phyloP scores from a whole-genome alignment of 2,113 vertebrate species.

The Prolemur simus region DNA sequence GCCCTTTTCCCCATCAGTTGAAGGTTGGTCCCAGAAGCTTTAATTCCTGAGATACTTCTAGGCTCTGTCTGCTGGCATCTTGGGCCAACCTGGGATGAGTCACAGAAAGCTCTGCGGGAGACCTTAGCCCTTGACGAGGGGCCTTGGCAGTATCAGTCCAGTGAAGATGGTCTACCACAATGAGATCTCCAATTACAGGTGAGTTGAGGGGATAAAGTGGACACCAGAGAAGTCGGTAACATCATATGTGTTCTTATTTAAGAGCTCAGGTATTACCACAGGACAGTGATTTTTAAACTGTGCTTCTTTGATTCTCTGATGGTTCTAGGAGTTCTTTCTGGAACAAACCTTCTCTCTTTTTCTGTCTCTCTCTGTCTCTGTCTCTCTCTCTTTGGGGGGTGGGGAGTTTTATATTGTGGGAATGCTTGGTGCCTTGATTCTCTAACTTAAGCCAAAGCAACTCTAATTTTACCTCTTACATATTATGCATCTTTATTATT shows the following conservation, averaged over 20 bases:
- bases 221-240: neutral
- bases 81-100: neutral
- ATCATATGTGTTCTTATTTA: neutral
- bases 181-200: neutral
- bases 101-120: neutral
- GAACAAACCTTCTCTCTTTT: neutral
- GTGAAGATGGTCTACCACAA: neutral
- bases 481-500: neutral
- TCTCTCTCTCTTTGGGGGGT: neutral
- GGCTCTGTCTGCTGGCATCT: neutral
- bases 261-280: neutral
- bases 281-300: neutral
- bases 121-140: neutral
- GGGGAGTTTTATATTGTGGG: neutral
- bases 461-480: neutral
- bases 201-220: neutral
- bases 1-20: neutral
- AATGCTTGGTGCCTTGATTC: neutral
- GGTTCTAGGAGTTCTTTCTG: neutral
- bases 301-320: neutral
- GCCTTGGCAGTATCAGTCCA: neutral
- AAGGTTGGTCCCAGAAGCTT: neutral
- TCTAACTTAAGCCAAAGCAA: neutral
- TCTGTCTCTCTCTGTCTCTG: neutral
- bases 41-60: neutral